Base-by-base conservation (phyloP, 2,113 vertebrate genomes). In the Perccottus glenii region DNA sequence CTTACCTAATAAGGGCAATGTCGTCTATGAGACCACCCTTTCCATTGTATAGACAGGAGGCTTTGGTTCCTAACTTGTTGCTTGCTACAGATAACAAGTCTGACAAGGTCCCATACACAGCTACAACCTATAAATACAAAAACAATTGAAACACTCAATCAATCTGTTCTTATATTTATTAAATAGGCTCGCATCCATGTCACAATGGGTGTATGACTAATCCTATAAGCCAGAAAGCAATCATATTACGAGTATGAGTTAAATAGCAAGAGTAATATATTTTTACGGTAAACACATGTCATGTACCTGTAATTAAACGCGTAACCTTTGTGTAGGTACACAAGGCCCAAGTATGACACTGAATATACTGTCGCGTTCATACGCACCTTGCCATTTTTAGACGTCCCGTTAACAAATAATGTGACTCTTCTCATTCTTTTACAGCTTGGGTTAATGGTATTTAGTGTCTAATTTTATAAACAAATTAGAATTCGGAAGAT, bases 11-110 rank as follows among this genome's bases (percentile, higher is more conserved):
- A 48, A 99, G 91, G 57, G 94, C 92, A 46, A 98, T 96, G 48
- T 99, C 98, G 76, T 99, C 98, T 38, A 99, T 97, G 70, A 96
- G 95, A 48, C 98, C 98, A 16, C 98, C 98, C 60, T 94, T 98
- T 0, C 95, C 96, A 68, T 98, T 99, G 92, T 96, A 99, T 6
- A 99, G 88, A 73, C 92, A 93, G 75, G 91, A 93, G 2, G 96
- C 98, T 92, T 95, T 96, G 63, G 99, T 98, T 73, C 95, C 96
- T 1, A 99, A 92, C 88, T 98, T 99, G 83, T 84, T 97, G 81
- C 98, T 97, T 9, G 98, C 98, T 70, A 98, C 94, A 12, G 96
- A 96, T 38, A 99, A 90, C 76, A 99, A 70, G 81, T 99, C 97
- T 0, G 97, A 93, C 60, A 99, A 84, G 44, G 96, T 95, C 65